A percentile compares a stretch with the other conserved stretches of the same genome.
These are phyloP conservation scores for Trachelus iudaicus DNA, from an alignment of 2,888 invertebrate genomes.

Conservation along the genomic window DNA sequence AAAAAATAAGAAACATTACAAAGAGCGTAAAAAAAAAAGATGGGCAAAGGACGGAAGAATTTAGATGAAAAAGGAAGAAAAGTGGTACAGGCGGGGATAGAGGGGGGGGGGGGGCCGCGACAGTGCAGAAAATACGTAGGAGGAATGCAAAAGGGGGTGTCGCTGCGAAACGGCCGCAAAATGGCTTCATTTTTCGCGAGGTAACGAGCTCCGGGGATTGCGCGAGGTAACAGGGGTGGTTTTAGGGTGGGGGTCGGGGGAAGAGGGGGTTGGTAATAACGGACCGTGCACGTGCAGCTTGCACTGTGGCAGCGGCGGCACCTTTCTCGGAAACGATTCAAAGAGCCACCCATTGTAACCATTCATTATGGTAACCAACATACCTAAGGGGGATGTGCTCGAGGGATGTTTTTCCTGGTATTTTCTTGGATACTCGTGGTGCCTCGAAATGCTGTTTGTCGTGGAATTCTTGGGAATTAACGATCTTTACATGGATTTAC, in stretches of 20 bases:
- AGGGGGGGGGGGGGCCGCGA: not conserved
- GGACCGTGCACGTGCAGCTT: not conserved
- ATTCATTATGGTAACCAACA: not conserved
- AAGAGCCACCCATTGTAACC: not conserved
- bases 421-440: not conserved
- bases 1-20: too few relatives aligned
- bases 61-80: not conserved
- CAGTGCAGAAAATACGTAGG: constrained; percentile 8
- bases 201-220: constrained; percentile 21
- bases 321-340: not conserved
- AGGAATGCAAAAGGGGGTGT: constrained; percentile 22
- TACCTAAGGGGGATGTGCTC: not conserved
- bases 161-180: constrained; percentile 27
- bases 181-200: constrained; percentile 35
- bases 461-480: not conserved
- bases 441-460: not conserved
- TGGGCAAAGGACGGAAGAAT: not conserved
- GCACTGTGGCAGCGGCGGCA: not conserved
- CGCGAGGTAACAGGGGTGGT: not conserved
- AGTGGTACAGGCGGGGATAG: not conserved
- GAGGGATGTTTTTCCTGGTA: not conserved
- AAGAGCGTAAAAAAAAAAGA: not conserved
- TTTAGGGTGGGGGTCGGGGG: not conserved
- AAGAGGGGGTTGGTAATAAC: not conserved
- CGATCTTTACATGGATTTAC: not conserved